Evolutionary conservation across 2,888 invertebrate species (phyloP).

Genomic region (Cartodere bifasciata): DNA sequence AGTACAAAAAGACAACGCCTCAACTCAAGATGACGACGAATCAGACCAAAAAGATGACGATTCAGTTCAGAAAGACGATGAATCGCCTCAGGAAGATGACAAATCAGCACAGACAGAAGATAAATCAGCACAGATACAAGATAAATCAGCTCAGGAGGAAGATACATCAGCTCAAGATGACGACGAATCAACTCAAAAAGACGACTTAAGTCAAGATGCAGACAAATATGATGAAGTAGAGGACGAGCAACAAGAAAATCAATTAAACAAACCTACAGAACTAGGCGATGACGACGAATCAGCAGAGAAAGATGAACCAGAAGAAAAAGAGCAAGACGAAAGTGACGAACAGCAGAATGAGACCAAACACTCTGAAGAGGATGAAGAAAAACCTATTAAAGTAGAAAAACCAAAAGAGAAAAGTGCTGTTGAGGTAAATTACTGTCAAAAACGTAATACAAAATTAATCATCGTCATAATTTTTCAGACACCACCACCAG

Average conservation of each 20-base stretch:
- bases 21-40: conserved; percentile 9
- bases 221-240: conserved; percentile 3
- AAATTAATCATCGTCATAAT: too few species aligned
- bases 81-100: conserved; percentile 12
- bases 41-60: conserved; percentile 12
- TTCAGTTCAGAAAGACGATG: conserved; percentile 20
- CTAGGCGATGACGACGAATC: conserved; percentile 18
- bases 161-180: conserved; percentile 18
- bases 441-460: too few species aligned
- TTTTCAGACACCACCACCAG: too few species aligned
- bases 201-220: conserved; percentile 6
- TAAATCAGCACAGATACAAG: conserved; percentile 18
- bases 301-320: conserved; percentile 26
- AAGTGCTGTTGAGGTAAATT: neutral
- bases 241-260: conserved; percentile 1
- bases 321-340: conserved; percentile 29
- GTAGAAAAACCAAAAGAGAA: conserved; percentile 12
- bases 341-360: conserved; percentile 38
- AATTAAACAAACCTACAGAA: neutral
- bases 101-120: conserved; percentile 21
- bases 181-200: conserved; percentile 19
- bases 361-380: conserved; percentile 38
- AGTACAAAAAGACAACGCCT: conserved; percentile 10
- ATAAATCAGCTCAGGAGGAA: conserved; percentile 20
- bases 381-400: conserved; percentile 36